Evolutionary conservation across 2,797 vertebrate species (phyloP).

Genomic region (Rhinophrynus dorsalis): DNA sequence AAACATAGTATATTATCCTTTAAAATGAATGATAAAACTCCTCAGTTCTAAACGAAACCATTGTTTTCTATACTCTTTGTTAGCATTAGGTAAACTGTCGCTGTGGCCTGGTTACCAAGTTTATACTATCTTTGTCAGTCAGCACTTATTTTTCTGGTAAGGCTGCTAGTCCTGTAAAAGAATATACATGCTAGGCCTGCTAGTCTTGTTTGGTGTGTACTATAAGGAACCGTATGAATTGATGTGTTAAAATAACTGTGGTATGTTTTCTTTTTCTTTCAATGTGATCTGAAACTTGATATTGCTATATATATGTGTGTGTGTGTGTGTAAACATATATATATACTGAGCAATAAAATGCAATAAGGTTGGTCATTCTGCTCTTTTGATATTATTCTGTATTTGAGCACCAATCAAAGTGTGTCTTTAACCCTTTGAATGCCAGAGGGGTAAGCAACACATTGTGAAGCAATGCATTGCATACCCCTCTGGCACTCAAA

Average conservation of each 20-base stretch:
- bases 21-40: neutral
- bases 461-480: too few species aligned
- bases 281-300: neutral
- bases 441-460: too few species aligned
- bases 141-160: neutral
- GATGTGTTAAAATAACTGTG: neutral
- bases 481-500: too few species aligned
- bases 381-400: too few species aligned
- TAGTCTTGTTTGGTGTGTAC: too few species aligned
- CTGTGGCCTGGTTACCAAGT: neutral
- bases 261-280: neutral
- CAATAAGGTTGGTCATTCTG: too few species aligned
- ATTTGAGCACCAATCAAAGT: too few species aligned
- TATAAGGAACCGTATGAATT: neutral
- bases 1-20: neutral
- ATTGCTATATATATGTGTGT: neutral
- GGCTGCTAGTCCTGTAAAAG: neutral
- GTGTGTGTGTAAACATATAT: too few species aligned
- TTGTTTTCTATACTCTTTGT: neutral
- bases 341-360: too few species aligned
- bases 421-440: too few species aligned
- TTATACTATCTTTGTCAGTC: neutral
- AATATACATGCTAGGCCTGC: neutral
- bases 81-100: neutral
- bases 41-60: conserved; percentile 1